phyloP scores from a whole-genome alignment of 2,113 vertebrate species.

The Oreocharis arfaki region DNA sequence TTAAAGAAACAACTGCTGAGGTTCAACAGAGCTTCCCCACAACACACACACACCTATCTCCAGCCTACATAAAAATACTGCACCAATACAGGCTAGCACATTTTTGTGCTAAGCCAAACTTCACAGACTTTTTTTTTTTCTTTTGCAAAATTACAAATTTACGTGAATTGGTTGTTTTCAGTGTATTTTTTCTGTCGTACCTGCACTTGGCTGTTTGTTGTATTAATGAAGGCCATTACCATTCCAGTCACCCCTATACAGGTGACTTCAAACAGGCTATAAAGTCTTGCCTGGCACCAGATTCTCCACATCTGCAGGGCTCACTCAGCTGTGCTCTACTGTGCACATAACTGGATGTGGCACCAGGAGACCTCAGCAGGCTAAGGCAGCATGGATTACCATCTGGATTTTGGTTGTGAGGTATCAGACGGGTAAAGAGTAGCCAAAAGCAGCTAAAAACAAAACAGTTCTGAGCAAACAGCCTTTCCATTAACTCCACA shows the following conservation, averaged over 20 bases:
- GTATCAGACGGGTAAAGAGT: background rate
- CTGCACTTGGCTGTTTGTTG: background rate
- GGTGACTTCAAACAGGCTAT: background rate
- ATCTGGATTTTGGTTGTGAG: background rate
- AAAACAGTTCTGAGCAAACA: background rate
- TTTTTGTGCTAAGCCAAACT: background rate
- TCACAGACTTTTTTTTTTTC: background rate
- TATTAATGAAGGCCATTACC: background rate
- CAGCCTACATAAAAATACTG: background rate
- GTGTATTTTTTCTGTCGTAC: background rate
- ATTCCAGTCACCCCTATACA: background rate
- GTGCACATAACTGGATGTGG: accelerated
- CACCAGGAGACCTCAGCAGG: background rate
- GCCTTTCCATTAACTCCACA: background rate
- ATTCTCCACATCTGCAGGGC: background rate
- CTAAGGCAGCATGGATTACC: background rate
- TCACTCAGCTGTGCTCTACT: background rate
- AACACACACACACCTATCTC: background rate
- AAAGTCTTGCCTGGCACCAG: background rate
- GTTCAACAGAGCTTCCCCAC: background rate
- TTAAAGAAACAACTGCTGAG: background rate
- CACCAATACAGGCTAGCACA: background rate
- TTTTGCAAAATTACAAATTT: background rate
- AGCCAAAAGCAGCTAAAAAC: background rate
- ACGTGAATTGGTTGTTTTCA: background rate